Conservation (phyloP, 2,888 invertebrate genomes). For the Chrysina gloriosa region DNA sequence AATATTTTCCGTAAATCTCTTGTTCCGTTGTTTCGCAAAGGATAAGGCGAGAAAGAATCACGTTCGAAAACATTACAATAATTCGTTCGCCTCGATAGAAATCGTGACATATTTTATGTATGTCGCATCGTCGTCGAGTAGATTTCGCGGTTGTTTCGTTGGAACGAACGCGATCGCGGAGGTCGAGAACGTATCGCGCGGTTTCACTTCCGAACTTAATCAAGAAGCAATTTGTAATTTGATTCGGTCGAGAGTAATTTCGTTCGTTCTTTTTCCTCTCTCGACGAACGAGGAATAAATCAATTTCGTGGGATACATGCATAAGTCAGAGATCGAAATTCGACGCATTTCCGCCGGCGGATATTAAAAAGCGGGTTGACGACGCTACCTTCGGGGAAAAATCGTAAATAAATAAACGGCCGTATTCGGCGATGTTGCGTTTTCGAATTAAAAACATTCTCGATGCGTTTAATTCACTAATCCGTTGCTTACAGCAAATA, state of each 20-base stretch:
- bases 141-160: neutral
- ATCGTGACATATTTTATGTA: conserved; percentile 4
- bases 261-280: conserved; percentile 16
- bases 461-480: too few species aligned
- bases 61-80: too few species aligned
- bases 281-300: neutral
- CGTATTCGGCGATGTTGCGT: neutral
- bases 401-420: neutral
- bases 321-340: neutral
- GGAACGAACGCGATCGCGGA: neutral
- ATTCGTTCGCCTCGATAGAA: too few species aligned
- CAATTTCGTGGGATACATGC: neutral
- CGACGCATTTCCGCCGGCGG: neutral
- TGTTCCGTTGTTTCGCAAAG: too few species aligned
- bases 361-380: neutral
- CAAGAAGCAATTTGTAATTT: conserved; percentile 30
- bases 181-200: neutral
- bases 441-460: too few species aligned
- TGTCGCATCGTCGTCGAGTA: neutral
- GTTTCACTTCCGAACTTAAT: conserved; percentile 3
- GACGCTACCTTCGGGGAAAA: too few species aligned
- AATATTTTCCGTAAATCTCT: too few species aligned
- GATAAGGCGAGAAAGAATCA: too few species aligned
- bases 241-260: conserved; percentile 26
- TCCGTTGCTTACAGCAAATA: too few species aligned